phyloP scores from a whole-genome alignment of 2,888 invertebrate genomes.

The Galerucella nymphaeae region DNA sequence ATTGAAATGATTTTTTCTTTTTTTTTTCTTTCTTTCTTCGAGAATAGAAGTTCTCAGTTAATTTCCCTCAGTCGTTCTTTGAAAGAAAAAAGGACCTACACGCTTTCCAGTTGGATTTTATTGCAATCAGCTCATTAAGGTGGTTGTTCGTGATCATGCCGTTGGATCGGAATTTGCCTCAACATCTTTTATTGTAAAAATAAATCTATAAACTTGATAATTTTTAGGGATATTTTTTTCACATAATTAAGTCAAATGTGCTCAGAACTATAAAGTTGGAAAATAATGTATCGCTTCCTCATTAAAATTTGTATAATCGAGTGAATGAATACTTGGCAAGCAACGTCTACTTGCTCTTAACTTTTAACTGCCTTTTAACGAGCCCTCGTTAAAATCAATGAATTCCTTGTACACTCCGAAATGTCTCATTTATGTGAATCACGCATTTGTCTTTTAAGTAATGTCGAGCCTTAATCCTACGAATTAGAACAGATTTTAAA shows the following conservation, averaged over 20 bases:
- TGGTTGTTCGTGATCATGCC: conserved; percentile 27
- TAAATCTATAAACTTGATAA: conserved; percentile 29
- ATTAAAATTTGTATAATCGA: conserved; percentile 13
- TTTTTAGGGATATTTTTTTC: too few relatives aligned
- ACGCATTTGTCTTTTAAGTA: neutral
- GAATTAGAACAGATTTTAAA: neutral
- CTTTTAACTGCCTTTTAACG: conserved; percentile 17
- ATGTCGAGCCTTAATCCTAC: neutral
- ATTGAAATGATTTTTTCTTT: neutral
- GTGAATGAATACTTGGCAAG: conserved; percentile 13
- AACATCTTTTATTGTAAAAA: conserved; percentile 19
- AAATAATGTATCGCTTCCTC: conserved; percentile 10
- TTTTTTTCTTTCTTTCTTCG: neutral
- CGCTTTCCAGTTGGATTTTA: conserved; percentile 28
- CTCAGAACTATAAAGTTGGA: neutral
- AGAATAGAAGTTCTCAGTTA: conserved; percentile 10
- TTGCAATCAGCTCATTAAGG: conserved; percentile 31
- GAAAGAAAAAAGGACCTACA: neutral
- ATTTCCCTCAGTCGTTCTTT: conserved; percentile 1
- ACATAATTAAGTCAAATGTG: neutral
- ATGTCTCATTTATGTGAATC: conserved; percentile 9
- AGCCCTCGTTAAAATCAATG: conserved; percentile 14
- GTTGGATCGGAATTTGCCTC: conserved; percentile 30
- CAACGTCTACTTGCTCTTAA: neutral
- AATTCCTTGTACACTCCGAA: conserved; percentile 7